Percentiles rank a stretch among this genome's conserved stretches.
Conservation (phyloP, 2,888 invertebrate genomes). For the Phyllotreta cruciferae region DNA sequence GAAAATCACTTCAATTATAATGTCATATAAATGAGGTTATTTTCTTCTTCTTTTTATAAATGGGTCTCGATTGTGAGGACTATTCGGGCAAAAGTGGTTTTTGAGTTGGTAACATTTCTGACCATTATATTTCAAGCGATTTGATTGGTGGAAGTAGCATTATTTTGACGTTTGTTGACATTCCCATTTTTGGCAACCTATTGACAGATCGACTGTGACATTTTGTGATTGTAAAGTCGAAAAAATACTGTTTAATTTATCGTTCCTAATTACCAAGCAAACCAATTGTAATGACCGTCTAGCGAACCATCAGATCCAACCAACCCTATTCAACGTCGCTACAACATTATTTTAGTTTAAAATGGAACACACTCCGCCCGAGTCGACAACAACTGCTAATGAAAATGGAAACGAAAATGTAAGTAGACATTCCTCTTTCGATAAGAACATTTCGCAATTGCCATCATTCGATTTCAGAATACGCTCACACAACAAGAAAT, state of each 20-base stretch:
- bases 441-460: slow-evolving; percentile 11
- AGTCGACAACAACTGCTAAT: slow-evolving; percentile 25
- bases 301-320: neutral
- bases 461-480: slow-evolving; percentile 16
- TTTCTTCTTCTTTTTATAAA: too few relatives aligned
- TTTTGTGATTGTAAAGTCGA: neutral
- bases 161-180: slow-evolving; percentile 15
- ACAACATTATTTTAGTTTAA: slow-evolving; percentile 10
- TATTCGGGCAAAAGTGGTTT: too few relatives aligned
- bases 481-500: slow-evolving; percentile 37
- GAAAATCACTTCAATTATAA: too few relatives aligned
- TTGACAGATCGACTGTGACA: slow-evolving; percentile 2
- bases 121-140: neutral
- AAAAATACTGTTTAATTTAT: too few relatives aligned
- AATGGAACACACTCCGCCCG: slow-evolving; percentile 47
- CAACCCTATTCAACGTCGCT: neutral
- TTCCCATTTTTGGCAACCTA: neutral
- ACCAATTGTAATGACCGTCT: slow-evolving; percentile 2
- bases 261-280: neutral
- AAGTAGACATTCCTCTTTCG: slow-evolving; percentile 11
- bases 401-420: slow-evolving; percentile 26
- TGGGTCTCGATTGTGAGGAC: too few relatives aligned
- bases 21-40: too few relatives aligned
- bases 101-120: too few relatives aligned
- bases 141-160: slow-evolving; percentile 25